Percentiles rank a stretch among this genome's conserved stretches.
Evolutionary conservation across 2,888 invertebrate species (phyloP).

Genomic region (Drosophila macrothrix): DNA sequence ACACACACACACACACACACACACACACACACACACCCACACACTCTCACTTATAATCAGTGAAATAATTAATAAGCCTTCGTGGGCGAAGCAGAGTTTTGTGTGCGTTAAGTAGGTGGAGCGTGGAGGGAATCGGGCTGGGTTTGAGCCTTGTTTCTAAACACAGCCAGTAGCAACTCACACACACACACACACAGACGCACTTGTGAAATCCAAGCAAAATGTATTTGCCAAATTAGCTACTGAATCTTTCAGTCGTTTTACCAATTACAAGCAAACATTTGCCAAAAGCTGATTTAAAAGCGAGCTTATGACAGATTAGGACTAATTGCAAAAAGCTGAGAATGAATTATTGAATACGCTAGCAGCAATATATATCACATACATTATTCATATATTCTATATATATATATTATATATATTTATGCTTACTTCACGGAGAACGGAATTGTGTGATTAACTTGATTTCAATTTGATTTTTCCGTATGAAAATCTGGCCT

Average conservation of each 20-base stretch:
- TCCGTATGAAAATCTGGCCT: not conserved
- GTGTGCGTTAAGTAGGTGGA: constrained; percentile 4
- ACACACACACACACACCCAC: not conserved
- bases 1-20: constrained; percentile 1
- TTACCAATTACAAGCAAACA: not conserved
- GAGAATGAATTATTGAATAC: not conserved
- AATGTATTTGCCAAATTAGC: constrained; percentile 4
- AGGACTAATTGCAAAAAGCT: not conserved
- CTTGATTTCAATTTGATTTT: not conserved
- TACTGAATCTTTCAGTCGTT: not conserved
- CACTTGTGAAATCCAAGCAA: not conserved
- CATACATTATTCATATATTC: not conserved
- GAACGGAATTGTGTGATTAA: not conserved
- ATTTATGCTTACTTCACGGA: not conserved
- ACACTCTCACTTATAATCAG: constrained; percentile 5
- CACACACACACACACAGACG: not conserved
- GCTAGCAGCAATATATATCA: not conserved
- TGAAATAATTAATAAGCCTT: constrained; percentile 64
- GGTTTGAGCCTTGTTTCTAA: constrained; percentile 29
- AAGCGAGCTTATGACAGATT: not conserved
- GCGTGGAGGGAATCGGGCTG: not conserved
- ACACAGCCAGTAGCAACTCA: constrained; percentile 15
- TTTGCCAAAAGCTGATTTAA: not conserved
- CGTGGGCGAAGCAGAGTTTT: constrained; percentile 17
- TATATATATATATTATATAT: not conserved